Evolutionary conservation across 2,888 invertebrate species (phyloP), one percentile per base, ranked within the genome.

Genomic region (Odontocolon sp.): DNA sequence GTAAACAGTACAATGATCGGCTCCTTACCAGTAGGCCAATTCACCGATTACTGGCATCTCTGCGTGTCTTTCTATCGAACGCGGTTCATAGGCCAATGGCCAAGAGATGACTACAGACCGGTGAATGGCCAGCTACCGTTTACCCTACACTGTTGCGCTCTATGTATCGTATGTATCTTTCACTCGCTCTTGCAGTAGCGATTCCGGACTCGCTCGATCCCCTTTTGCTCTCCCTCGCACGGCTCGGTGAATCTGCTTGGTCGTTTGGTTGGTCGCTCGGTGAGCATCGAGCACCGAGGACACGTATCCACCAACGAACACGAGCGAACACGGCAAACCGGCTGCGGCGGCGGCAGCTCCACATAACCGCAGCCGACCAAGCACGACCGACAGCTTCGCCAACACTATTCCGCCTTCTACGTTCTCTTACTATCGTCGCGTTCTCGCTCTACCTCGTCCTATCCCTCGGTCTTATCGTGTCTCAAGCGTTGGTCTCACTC

Each of bases 301-400:
- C 88, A 88, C 86, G 85, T 87, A 87, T 88, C 84, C 82, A 83
- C 87, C 85, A 81, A 79, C 76, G 80, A 81, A 83, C 80, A 82
- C 80, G 80, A 59, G 69, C 81, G 86, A 83, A 85, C 87, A 87
- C 85, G 64, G 85, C 85, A 87, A 88, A 88, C 87, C 87, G 86
- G 87, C 86, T 87, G 86, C 84, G 87, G 86, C 82, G 81, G 83
- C 86, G 84, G 84, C 82, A 75, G 81, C 82, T 82, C 84, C 85
- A 84, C 85, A 86, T 84, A 88, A 88, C 88, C 89, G 86, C 89
- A 88, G 80, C 84, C 88, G 86, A 85, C 88, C 87, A 83, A 86
- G 86, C 87, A 86, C 87, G 84, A 88, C 87, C 88, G 86, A 88
- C 87, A 89, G 88, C 87, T 87, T 88, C 88, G 87, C 87, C 87